Evolutionary conservation across 2,888 invertebrate species (phyloP), one percentile per base, ranked within the genome.

Genomic region (Ceramica pisi): DNA sequence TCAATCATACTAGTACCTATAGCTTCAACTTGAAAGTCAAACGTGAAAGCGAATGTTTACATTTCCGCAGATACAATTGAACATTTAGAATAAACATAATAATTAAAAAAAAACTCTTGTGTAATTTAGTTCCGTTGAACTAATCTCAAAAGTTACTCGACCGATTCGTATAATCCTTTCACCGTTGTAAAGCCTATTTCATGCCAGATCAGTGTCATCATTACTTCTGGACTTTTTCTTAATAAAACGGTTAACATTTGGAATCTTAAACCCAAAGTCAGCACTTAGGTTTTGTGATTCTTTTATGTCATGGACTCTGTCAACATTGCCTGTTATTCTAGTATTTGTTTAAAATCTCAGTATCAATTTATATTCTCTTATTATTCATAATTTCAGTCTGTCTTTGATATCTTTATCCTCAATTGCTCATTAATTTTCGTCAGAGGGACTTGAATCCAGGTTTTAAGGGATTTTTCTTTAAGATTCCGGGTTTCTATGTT

Each of bases 151-250:
- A 78, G 73, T 75, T 64, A 84, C 73, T 82, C 71, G 61, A 78
- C 80, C 85, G 74, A 67, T 80, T 67, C 71, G 61, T 72, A 67
- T 80, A 86, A 82, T 82, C 66, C 74, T 80, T 78, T 80, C 69
- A 82, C 67, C 73, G 73, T 67, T 69, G 66, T 69, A 26, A 64
- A 82, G 57, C 66, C 71, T 71, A 75, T 84, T 85, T 82, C 78
- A 85, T 76, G 87, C 75, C 67, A 59, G 67, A 75, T 80, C 74
- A 82, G 57, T 73, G 63, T 76, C 56, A 55, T 60, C 46, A 67
- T 60, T 67, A 55, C 59, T 74, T 70, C 56, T 57, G 64, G 23
- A 35, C 8, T 75, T 57, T 69, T 67, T 72, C 35, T n/a, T 23
- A 10, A 16, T 63, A 73, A 26, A 26, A 67, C 65, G 21, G 63